Base-by-base conservation (phyloP, 2,888 invertebrate genomes). In the Liposcelis brunnea region DNA sequence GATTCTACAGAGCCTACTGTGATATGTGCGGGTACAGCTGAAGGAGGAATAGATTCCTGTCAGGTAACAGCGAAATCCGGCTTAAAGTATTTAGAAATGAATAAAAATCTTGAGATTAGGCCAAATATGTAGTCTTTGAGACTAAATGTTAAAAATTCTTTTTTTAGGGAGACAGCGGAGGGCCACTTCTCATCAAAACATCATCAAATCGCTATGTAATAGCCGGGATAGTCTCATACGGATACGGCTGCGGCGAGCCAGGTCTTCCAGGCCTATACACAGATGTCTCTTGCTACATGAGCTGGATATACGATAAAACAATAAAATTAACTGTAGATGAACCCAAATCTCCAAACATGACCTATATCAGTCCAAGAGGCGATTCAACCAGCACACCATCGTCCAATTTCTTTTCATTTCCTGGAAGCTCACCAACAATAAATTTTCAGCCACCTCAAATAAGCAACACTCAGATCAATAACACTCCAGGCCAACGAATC, bases 1-100 rank as follows among this genome's bases (percentile, higher is more conserved):
- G 64, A 65, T 38, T 62, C 54, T 21, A 52, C 40, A 18, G 56
- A 57, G 42, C 66, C 51, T 35, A 55, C 55, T 36, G 53, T 49
- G 1, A 10, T 60, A 53, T 60, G 60, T 46, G 60, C 59, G 26
- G 60, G 60, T 8, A 57, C 57, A 49, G 53, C 53, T 2, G 52
- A 56, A 10, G 59, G 59, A 36, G 54, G 55, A 46, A 53, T 55
- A 34, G 60, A 60, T 47, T 58, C 59, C 15, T 60, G 60, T 46
- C 59, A 46, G 1, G 40, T 40, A 40, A 40, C 10, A n/a, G 32
- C 32, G n/a, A 32, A 32, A 32, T 32, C n/a, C 32, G 32, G 32
- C n/a, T n/a, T 32, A 32, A 32, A 32, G 32, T 11, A 32, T 11
- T 32, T 11, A n/a, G 32, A 32, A 32, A n/a, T 32, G 32, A 32